A percentile compares a stretch with the other conserved stretches of the same genome.
These are phyloP conservation scores for Lomographa bimaculata DNA, from an alignment of 2,888 invertebrate genomes.

Conservation along the genomic window DNA sequence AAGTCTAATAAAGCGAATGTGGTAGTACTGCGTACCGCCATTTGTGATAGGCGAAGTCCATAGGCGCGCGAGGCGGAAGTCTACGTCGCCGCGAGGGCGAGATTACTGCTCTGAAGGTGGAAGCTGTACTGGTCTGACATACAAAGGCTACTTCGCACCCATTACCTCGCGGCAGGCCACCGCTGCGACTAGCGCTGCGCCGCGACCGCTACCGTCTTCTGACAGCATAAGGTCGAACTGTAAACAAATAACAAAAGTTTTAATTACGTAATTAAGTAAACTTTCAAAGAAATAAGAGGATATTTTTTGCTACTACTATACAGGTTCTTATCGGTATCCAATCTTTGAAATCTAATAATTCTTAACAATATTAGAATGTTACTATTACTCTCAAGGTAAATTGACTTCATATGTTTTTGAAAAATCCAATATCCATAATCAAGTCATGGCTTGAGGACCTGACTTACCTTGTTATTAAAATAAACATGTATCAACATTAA, in stretches of 20 bases:
- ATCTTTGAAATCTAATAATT: too few species aligned
- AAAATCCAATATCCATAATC: too few species aligned
- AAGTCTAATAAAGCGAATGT: slow-evolving; percentile 22
- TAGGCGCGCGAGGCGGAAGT: slow-evolving; percentile 28
- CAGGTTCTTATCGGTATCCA: too few species aligned
- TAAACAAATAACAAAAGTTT: slow-evolving; percentile 47
- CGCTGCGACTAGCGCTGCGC: slow-evolving; percentile 97
- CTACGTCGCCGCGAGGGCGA: slow-evolving; percentile 39
- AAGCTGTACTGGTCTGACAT: too few species aligned
- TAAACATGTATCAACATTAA: too few species aligned
- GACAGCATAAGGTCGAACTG: slow-evolving; percentile 97
- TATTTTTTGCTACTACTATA: too few species aligned
- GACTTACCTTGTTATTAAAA: too few species aligned
- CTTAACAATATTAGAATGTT: too few species aligned
- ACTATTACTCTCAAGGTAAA: too few species aligned
- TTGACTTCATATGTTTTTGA: too few species aligned
- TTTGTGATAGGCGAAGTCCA: slow-evolving; percentile 33
- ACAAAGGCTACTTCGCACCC: slow-evolving; percentile 36
- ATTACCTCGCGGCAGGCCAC: slow-evolving; percentile 88
- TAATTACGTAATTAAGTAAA: slow-evolving; percentile 2
- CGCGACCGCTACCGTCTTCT: slow-evolving; percentile 98
- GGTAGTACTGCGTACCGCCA: slow-evolving; percentile 17
- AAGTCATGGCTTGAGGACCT: too few species aligned
- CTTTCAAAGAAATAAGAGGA: too few species aligned
- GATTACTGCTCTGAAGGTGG: slow-evolving; percentile 38